phyloP scores from a whole-genome alignment of 2,113 vertebrate genomes.

The Vireo altiloquus region DNA sequence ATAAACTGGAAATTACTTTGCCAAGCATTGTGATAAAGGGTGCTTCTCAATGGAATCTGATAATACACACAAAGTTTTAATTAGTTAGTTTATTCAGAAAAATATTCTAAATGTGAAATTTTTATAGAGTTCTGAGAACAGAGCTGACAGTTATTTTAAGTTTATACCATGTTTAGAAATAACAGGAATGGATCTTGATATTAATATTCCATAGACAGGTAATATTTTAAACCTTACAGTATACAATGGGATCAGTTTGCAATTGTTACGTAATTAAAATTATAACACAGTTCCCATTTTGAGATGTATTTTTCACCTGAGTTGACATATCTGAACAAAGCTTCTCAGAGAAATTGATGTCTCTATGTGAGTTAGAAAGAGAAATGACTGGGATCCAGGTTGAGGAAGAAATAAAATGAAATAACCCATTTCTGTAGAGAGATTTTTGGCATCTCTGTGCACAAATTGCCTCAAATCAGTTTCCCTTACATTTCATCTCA shows the following conservation, averaged over 20 bases:
- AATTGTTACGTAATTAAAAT: neutral
- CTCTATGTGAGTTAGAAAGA: neutral
- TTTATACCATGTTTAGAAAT: neutral
- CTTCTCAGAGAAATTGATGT: neutral
- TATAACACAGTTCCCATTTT: neutral
- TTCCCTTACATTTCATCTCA: neutral
- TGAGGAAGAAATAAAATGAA: neutral
- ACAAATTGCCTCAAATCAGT: neutral
- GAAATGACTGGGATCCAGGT: neutral
- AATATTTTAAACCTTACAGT: neutral
- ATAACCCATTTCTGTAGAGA: neutral
- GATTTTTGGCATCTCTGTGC: neutral
- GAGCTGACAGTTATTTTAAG: neutral
- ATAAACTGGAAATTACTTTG: constrained; percentile 27
- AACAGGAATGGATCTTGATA: neutral
- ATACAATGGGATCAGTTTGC: neutral
- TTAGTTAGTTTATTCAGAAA: neutral
- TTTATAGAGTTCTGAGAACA: neutral
- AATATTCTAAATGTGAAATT: neutral
- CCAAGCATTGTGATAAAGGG: neutral
- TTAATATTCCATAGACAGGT: neutral
- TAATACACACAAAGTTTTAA: neutral
- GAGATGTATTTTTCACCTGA: neutral
- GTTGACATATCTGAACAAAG: neutral
- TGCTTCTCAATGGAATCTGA: neutral